Evolutionary conservation across 2,797 vertebrate species (phyloP), one percentile per base, ranked within the genome.

Genomic region (Pampus argenteus): DNA sequence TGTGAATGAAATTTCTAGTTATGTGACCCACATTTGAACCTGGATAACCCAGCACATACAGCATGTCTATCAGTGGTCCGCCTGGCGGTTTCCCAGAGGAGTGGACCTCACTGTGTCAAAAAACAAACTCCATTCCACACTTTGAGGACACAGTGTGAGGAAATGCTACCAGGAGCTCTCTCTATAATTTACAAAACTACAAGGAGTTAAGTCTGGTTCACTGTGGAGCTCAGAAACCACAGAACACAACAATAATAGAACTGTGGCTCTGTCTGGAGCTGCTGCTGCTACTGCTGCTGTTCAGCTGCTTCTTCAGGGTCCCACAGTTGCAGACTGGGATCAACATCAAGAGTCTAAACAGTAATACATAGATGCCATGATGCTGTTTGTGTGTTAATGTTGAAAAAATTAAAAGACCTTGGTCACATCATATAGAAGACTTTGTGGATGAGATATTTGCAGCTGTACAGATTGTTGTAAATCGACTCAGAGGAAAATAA

Each of bases 1-100:
- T 18, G 28, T 20, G 23, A 31, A 23, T 13, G 23, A 49, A 66
- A 47, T 59, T 23, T 66, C 23, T 52, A 76, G 49, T 26, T 5
- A 57, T 31, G 20, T 81, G 82, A 86, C 82, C 81, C 66, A 11
- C 38, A 26, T 26, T 23, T 85, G 74, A 85, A 75, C 85, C 49
- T 25, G 4, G 56, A 40, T 58, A 22, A 52, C 40, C 57, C 54
- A 25, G 6, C 42, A 66, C 66, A 34, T 50, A 42, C 31, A n/a
- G 57, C 18, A 44, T 25, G 72, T 38, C 56, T 29, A n/a, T 74
- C 47, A 63, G 58, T 14, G 59, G 22, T 47, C 20, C 13, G 8
- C 28, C 7, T 25, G 38, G 3, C 45, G 22, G 36, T 58, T 47
- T 51, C 47, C 40, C 18, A 2, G 2, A 9, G 42, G 40, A 31